Conservation (phyloP, 2,113 vertebrate genomes). For the Bos indicus region DNA sequence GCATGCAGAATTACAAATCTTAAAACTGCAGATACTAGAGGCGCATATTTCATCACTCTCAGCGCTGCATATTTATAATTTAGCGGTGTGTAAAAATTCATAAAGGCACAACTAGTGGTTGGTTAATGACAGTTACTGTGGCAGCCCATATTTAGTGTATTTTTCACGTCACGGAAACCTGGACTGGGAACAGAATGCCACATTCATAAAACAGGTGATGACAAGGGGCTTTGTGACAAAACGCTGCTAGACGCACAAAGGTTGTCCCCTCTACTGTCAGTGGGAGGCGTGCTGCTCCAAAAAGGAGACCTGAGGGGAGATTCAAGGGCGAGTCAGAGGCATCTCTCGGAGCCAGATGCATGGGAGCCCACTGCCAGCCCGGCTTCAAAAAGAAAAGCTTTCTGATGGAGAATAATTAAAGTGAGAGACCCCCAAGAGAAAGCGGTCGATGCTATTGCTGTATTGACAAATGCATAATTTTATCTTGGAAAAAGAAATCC, state of each 20-base stretch:
- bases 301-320: neutral
- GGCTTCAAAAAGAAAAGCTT: conserved; percentile 10
- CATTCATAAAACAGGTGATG: conserved; percentile 11
- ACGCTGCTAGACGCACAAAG: neutral
- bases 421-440: neutral
- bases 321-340: neutral
- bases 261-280: neutral
- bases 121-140: conserved; percentile 45
- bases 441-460: neutral
- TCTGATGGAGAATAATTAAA: conserved; percentile 20
- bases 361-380: neutral
- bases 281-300: neutral
- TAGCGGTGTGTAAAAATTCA: conserved; percentile 60
- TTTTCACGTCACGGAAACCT: conserved; percentile 49
- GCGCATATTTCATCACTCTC: conserved; percentile 17
- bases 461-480: conserved; percentile 43
- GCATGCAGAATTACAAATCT: neutral
- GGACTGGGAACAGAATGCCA: conserved; percentile 30
- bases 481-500: neutral
- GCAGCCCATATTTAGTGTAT: conserved; percentile 36
- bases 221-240: neutral
- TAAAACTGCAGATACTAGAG: neutral
- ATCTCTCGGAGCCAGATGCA: neutral
- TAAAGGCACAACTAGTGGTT: conserved; percentile 62
- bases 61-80: conserved; percentile 52